phyloP scores from a whole-genome alignment of 2,113 vertebrate species.

The Pterophyllum scalare region DNA sequence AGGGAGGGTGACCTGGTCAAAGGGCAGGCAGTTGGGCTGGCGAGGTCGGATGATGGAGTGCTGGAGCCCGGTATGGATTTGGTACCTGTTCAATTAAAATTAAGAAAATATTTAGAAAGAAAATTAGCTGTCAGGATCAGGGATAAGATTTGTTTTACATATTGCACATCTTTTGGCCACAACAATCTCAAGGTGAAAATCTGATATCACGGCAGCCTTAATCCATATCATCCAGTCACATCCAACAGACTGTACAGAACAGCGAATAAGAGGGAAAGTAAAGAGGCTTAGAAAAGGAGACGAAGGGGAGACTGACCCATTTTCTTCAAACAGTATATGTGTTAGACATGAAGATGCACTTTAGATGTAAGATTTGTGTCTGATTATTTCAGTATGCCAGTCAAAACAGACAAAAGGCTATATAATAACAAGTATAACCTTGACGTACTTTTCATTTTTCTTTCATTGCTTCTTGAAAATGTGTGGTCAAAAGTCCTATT shows the following conservation, averaged over 20 bases:
- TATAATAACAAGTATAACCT: not conserved
- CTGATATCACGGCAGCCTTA: not conserved
- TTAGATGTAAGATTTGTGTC: not conserved
- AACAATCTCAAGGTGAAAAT: not conserved
- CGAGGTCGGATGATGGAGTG: slow-evolving; percentile 97
- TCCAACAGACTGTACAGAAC: not conserved
- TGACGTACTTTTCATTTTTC: not conserved
- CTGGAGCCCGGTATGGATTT: slow-evolving; percentile 97
- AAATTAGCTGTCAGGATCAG: not conserved
- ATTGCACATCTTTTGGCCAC: not conserved
- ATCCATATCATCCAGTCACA: not conserved
- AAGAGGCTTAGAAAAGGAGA: not conserved
- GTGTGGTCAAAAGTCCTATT: not conserved
- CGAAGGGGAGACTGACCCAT: not conserved
- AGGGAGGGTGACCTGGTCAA: slow-evolving; percentile 91
- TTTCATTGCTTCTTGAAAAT: not conserved
- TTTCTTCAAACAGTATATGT: not conserved
- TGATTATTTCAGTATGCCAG: not conserved
- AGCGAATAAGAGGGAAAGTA: not conserved
- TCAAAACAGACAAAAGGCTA: not conserved
- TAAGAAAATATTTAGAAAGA: not conserved
- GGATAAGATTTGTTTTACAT: not conserved
- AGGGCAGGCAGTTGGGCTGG: slow-evolving; percentile 95
- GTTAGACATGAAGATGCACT: not conserved
- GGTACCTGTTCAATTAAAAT: slow-evolving; percentile 85